Base-by-base conservation (phyloP, 2,888 invertebrate genomes). In the Listrodromus nycthemerus region DNA sequence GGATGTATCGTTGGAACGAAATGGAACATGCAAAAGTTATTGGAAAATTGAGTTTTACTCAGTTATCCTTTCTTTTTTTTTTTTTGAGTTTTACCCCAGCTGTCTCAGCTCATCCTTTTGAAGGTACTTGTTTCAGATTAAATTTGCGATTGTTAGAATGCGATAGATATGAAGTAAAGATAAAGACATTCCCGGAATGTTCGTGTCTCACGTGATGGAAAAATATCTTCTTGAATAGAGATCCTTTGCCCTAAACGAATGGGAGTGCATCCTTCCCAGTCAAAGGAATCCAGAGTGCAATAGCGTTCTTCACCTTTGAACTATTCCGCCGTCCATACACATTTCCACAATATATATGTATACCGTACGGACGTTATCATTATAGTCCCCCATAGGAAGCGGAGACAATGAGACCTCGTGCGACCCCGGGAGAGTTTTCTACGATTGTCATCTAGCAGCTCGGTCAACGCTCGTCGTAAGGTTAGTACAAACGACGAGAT, bases 271-370 rank as follows among this genome's bases (percentile, higher is more conserved):
- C 48, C 30, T 45, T 67, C 27, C 45, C 67, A 66, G 48, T 30
- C 45, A 24, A 48, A 82, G 74, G 78, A 82, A 82, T 82, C 63
- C 69, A 74, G 69, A 75, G 79, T 79, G 74, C 74, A 82, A 78
- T 70, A 74, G 63, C 74, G 74, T 69, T 78, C 63, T 78, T 82
- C 78, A 78, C 82, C 82, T 82, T 74, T 74, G 65, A 70, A 82
- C 55, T 73, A 78, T 82, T 77, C 58, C 71, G 67, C 73, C 71
- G 66, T 67, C 67, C 24, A 16, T 73, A 48, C 61, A 63, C 33
- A 33, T 33, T 41, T 55, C 55, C 21, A 16, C 21, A 21, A 58
- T 52, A 52, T 19, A 65, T 65, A 30, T 45, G 27, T 55, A 63
- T 55, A 52, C 6, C 13, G 65, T 65, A 19, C n/a, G 48, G 37